phyloP scores from a whole-genome alignment of 2,113 vertebrate species.

The Zapornia atra region DNA sequence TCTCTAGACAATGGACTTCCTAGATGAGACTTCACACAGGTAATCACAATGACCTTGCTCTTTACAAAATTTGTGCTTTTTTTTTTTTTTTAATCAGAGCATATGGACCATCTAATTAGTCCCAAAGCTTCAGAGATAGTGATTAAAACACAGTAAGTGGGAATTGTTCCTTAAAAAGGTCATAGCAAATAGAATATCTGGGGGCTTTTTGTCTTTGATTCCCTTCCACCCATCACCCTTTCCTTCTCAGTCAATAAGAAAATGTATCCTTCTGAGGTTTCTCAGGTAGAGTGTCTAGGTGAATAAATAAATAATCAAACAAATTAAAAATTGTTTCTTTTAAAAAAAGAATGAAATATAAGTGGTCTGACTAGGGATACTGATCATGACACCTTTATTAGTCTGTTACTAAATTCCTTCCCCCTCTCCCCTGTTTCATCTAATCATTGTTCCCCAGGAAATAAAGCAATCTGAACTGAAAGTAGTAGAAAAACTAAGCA shows the following conservation, averaged over 20 bases:
- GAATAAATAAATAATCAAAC: no score
- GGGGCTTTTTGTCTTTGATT: not conserved
- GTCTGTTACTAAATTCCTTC: not conserved
- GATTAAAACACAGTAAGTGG: not conserved
- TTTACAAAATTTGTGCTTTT: not conserved
- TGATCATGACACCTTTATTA: not conserved
- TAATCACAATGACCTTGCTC: conserved; percentile 7
- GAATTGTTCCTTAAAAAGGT: conserved; percentile 25
- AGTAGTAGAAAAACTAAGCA: not conserved
- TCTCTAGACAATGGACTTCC: not conserved
- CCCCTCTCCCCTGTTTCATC: not conserved
- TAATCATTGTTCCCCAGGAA: not conserved
- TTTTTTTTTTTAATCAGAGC: conserved; percentile 6
- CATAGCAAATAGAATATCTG: not conserved
- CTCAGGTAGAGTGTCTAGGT: not conserved
- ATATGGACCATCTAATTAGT: conserved; percentile 41
- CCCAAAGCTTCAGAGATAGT: not conserved
- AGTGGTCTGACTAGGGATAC: not conserved
- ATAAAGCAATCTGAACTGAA: not conserved
- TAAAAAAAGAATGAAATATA: no score
- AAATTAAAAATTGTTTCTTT: no score
- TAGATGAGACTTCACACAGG: not conserved
- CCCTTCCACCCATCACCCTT: no score
- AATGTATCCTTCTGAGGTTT: not conserved
- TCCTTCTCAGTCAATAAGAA: not conserved